Conservation (phyloP, 2,888 invertebrate genomes). For the Matsumyia berberina region DNA sequence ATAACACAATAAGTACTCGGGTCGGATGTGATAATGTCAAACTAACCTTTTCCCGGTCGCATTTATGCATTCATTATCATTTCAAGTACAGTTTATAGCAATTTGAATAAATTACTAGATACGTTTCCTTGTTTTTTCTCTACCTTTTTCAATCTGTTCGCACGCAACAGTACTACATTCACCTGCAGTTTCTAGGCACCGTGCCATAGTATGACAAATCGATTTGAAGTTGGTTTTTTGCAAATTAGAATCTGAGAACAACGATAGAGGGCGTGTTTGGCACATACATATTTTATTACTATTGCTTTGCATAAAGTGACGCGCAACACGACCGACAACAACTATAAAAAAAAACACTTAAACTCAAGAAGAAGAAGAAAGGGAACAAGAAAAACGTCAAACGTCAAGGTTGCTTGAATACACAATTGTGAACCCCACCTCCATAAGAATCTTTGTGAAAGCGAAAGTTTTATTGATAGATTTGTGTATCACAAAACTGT, state of each 20-base stretch:
- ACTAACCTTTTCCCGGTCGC: slow-evolving; percentile 60
- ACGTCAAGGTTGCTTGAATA: slow-evolving; percentile 61
- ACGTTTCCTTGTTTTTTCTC: slow-evolving; percentile 63
- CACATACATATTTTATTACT: slow-evolving; percentile 15
- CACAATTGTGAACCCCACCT: slow-evolving; percentile 10
- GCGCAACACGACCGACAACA: slow-evolving; percentile 19
- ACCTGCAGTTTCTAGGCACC: slow-evolving; percentile 36
- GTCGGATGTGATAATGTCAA: slow-evolving; percentile 61
- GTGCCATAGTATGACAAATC: slow-evolving; percentile 34
- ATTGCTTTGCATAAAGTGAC: slow-evolving; percentile 6
- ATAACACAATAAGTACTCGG: slow-evolving; percentile 10
- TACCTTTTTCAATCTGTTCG: not conserved
- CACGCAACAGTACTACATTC: slow-evolving; percentile 41
- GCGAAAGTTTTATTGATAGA: slow-evolving; percentile 21
- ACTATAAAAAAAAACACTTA: slow-evolving; percentile 19
- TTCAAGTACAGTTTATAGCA: slow-evolving; percentile 69
- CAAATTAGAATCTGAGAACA: not conserved
- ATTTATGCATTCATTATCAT: slow-evolving; percentile 69
- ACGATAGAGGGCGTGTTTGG: slow-evolving; percentile 48
- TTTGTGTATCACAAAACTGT: slow-evolving; percentile 28
- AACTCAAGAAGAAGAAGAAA: slow-evolving; percentile 1
- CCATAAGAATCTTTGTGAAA: slow-evolving; percentile 21
- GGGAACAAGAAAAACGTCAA: slow-evolving; percentile 18
- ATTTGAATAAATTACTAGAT: slow-evolving; percentile 71
- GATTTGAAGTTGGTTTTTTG: not conserved